Evolutionary conservation across 1,140 invertebrate species (phyloP).

Genomic region (Papilio helenus): DNA sequence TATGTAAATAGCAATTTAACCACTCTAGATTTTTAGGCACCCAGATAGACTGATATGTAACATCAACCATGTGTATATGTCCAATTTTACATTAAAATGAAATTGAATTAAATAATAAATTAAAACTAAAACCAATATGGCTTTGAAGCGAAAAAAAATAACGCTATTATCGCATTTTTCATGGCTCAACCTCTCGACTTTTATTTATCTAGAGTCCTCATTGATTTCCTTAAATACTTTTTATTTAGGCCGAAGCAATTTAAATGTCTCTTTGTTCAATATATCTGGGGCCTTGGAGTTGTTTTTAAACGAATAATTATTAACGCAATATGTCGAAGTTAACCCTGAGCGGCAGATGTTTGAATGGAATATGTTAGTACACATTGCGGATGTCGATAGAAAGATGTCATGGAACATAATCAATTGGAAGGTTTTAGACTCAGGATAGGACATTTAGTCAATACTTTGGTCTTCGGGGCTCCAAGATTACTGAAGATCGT

Average conservation of each 20-base stretch:
- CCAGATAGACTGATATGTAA: no score
- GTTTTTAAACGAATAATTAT: not conserved
- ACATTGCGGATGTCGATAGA: conserved; percentile 6
- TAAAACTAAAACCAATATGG: no score
- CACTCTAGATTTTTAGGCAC: no score
- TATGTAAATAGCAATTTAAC: no score
- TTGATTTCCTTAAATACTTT: conserved; percentile 34
- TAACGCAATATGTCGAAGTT: conserved; percentile 1
- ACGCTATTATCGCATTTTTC: not conserved
- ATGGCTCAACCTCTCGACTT: conserved; percentile 6
- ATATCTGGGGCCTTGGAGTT: conserved; percentile 20
- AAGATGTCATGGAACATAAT: not conserved
- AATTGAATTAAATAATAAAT: no score
- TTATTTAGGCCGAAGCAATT: conserved; percentile 6
- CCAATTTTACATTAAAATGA: not conserved
- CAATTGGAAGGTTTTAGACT: no score
- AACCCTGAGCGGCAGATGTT: conserved; percentile 11
- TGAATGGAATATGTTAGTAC: not conserved
- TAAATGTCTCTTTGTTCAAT: conserved; percentile 27
- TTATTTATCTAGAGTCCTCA: conserved; percentile 28
- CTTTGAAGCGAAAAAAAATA: not conserved
- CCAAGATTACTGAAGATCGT: no score
- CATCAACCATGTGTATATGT: not conserved
- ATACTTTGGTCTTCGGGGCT: no score
- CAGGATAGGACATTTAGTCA: no score